Conservation (phyloP, 2,797 vertebrate genomes). For the Xerus rutilus region DNA sequence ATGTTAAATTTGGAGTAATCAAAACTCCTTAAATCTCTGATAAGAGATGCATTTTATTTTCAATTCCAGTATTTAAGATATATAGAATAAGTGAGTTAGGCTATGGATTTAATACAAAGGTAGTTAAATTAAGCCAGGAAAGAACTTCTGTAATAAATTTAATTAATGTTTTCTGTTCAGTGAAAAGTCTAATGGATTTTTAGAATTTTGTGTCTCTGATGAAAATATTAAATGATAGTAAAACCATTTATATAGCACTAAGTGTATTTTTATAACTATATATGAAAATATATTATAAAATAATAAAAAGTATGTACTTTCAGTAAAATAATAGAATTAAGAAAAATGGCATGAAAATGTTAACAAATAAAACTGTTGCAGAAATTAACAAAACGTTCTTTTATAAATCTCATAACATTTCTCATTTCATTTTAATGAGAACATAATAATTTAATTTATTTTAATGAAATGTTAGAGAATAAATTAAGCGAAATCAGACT, state of each 20-base stretch:
- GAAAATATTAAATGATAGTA: neutral
- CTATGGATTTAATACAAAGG: neutral
- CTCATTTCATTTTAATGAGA: conserved; percentile 77
- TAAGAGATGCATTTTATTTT: neutral
- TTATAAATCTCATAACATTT: conserved; percentile 66
- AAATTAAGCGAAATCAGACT: conserved; percentile 77
- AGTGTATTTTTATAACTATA: neutral
- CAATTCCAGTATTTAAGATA: neutral
- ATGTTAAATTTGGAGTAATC: neutral
- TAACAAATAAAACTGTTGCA: conserved; percentile 57
- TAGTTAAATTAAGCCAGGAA: neutral
- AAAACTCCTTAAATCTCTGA: neutral
- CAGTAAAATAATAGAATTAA: conserved; percentile 26
- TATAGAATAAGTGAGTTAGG: neutral
- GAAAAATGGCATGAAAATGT: conserved; percentile 37
- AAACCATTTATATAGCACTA: neutral
- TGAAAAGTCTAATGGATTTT: neutral
- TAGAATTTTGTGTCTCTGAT: neutral
- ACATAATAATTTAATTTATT: conserved; percentile 79
- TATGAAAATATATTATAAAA: conserved; percentile 23
- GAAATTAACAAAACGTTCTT: conserved; percentile 67
- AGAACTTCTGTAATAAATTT: neutral
- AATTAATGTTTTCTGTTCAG: neutral
- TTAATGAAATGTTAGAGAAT: conserved; percentile 79
- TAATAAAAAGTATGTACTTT: conserved; percentile 25